Conservation (phyloP, 2,888 invertebrate genomes). For the Corbicula japonica region DNA sequence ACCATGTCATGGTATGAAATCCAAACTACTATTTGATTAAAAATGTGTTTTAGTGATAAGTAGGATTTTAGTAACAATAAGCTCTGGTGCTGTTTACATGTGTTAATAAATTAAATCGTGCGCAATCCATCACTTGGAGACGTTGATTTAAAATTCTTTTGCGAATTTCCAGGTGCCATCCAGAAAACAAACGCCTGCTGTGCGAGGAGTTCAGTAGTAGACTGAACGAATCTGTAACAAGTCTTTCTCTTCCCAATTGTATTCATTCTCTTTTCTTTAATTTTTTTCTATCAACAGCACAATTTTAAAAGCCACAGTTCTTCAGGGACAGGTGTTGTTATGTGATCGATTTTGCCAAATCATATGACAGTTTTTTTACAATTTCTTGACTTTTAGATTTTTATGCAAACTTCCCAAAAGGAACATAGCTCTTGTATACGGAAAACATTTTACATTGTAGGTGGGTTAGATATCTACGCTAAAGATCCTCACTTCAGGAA, state of each 20-base stretch:
- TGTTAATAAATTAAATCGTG: background rate
- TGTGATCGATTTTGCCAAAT: background rate
- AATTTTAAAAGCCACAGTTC: background rate
- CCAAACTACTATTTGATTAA: background rate
- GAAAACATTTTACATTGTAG: conserved; percentile 54
- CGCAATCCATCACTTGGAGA: background rate
- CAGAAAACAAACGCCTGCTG: background rate
- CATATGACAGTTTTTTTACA: background rate
- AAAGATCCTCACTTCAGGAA: conserved; percentile 83
- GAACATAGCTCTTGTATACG: background rate
- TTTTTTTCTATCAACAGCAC: too few species aligned
- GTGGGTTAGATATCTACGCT: conserved; percentile 77
- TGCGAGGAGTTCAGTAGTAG: background rate
- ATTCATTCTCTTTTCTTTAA: too few species aligned
- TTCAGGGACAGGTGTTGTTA: background rate
- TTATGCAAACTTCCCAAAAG: background rate
- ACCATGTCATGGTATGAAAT: conserved; percentile 83
- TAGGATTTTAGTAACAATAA: background rate
- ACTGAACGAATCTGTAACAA: background rate
- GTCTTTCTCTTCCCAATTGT: too few species aligned
- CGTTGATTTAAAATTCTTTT: too few species aligned
- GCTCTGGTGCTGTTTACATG: background rate
- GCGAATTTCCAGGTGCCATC: background rate
- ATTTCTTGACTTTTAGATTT: background rate
- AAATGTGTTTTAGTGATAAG: background rate